phyloP scores from a whole-genome alignment of 1,140 invertebrate genomes.

The Diabrotica undecimpunctata region DNA sequence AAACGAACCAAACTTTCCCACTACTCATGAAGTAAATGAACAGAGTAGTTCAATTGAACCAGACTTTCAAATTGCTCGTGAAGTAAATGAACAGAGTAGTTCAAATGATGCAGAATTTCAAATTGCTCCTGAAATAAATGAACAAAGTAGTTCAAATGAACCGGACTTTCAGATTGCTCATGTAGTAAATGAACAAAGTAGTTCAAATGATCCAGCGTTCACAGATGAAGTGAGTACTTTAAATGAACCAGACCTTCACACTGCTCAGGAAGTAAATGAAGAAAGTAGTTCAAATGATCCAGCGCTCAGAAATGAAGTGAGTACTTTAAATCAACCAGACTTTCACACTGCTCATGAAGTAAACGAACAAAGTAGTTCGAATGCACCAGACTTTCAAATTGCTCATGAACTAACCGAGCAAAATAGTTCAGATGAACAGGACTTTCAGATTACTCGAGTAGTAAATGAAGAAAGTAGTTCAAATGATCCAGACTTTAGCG shows the following conservation, averaged over 20 bases:
- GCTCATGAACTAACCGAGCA: too few relatives aligned
- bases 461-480: constrained; percentile 16
- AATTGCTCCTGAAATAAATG: too few relatives aligned
- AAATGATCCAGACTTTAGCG: constrained; percentile 6
- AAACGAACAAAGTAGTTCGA: constrained; percentile 2
- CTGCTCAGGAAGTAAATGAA: neutral
- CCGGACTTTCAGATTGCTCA: constrained; percentile 7
- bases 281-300: neutral
- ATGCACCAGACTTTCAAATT: neutral
- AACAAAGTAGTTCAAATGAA: neutral
- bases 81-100: constrained; percentile 15
- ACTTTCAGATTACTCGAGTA: too few relatives aligned
- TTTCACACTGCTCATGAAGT: too few relatives aligned
- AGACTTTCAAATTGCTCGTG: too few relatives aligned
- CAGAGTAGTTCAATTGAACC: too few relatives aligned
- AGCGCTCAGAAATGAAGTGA: constrained; percentile 11
- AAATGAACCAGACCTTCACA: neutral
- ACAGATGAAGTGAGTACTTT: constrained; percentile 12
- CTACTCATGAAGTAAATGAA: too few relatives aligned
- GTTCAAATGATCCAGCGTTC: neutral
- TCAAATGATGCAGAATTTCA: neutral
- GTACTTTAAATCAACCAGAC: neutral
- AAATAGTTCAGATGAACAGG: too few relatives aligned
- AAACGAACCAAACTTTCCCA: too few relatives aligned
- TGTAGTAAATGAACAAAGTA: constrained; percentile 2